These are phyloP conservation scores for Pristionchus exspectatus DNA, from an alignment of 2,888 invertebrate genomes.

Conservation along the genomic window DNA sequence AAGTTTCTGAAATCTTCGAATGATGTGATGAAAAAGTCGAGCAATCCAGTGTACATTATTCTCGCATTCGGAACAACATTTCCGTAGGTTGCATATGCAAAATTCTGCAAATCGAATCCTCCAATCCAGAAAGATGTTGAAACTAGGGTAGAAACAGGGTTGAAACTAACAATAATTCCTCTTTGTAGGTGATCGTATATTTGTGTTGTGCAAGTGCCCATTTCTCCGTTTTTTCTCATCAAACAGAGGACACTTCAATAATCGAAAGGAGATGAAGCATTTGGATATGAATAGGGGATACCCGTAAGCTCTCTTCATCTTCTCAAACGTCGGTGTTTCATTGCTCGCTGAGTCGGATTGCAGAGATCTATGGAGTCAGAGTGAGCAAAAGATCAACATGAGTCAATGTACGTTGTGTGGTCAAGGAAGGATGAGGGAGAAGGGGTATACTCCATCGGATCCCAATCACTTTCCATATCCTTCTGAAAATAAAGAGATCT, in stretches of 20 bases:
- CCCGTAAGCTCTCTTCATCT: conserved; percentile 1
- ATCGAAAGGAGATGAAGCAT: background rate
- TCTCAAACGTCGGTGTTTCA: background rate
- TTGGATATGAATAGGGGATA: background rate
- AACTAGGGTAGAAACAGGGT: background rate
- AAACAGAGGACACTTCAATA: background rate
- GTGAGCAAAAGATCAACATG: background rate
- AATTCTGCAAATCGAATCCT: background rate
- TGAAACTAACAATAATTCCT: background rate
- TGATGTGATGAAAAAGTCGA: background rate
- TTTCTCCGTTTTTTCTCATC: conserved; percentile 15
- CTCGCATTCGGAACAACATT: background rate
- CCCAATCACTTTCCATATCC: no score
- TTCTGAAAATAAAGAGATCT: no score
- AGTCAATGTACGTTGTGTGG: background rate
- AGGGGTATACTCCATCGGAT: background rate
- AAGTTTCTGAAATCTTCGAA: background rate
- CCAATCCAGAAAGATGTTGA: no score
- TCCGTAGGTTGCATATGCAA: background rate
- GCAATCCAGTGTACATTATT: background rate
- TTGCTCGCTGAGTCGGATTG: background rate
- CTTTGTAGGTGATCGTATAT: conserved; percentile 3
- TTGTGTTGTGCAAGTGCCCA: conserved; percentile 6
- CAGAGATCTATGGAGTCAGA: background rate
- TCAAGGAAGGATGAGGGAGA: background rate